Evolutionary conservation across 2,888 invertebrate genomes (phyloP), one percentile per base, ranked within the genome.

Genomic region (Latrodectus elegans): DNA sequence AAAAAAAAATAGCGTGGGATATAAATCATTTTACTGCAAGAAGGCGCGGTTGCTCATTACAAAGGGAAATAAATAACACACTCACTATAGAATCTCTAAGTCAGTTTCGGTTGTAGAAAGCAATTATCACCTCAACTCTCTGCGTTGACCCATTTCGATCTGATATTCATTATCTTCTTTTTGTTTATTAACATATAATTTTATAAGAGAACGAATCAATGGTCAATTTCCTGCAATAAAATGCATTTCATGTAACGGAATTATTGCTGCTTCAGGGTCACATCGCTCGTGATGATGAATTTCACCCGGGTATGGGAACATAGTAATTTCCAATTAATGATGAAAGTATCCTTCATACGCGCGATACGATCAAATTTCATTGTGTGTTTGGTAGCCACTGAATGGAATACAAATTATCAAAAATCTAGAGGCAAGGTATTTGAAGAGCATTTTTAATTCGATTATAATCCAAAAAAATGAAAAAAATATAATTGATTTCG

Each of bases 61-160:
- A 75, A 17, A 70, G n/a, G n/a, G 80, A n/a, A 75, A 82, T 87
- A 87, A 87, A 75, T 80, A 75, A 77, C 26, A n/a, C 65, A 65
- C 75, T 52, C 65, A 60, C 26, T 15, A 51, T 70, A 60, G 15
- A 38, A 73, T 81, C 65, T 51, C 65, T 53, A 60, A 67, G 49
- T 22, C 53, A 60, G 60, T 70, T 67, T 71, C 55, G 52, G 65
- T 17, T 51, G 67, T 72, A 71, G 55, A 60, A 71, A 71, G 81
- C 81, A 87, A 87, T 87, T 87, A 87, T 87, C 86, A 81, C 86
- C 86, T 87, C 84, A 67, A 73, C 77, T 77, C n/a, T 73, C 8
- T 12, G 53, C n/a, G 10, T 22, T 87, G 86, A 87, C 86, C 86
- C 68, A 87, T 72, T 87, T 87, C 77, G 65, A 67, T 79, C 55